phyloP scores from a whole-genome alignment of 2,113 vertebrate genomes.

The Corydoras sp. region DNA sequence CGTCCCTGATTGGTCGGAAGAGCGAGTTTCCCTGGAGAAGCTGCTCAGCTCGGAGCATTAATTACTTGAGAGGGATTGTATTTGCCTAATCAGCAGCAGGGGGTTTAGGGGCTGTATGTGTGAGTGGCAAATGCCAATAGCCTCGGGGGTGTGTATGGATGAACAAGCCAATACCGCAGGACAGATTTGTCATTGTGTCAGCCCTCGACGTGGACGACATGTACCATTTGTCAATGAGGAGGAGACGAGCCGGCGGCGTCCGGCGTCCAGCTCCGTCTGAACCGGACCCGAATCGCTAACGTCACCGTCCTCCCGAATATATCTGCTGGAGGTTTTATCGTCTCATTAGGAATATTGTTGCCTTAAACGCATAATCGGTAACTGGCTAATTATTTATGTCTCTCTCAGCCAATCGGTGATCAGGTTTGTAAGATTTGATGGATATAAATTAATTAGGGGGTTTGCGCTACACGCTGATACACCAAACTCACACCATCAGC shows the following conservation, averaged over 20 bases:
- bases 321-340: background rate
- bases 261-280: background rate
- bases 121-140: conserved; percentile 96
- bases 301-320: background rate
- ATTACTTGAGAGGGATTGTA: conserved; percentile 73
- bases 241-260: background rate
- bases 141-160: conserved; percentile 73
- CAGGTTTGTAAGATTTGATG: too few species aligned
- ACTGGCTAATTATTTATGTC: too few species aligned
- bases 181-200: conserved; percentile 90
- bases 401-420: too few species aligned
- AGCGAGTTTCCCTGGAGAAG: conserved; percentile 55
- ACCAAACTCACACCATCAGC: too few species aligned
- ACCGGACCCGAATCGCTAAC: too few species aligned
- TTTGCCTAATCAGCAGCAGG: conserved; percentile 85
- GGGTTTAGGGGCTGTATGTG: conserved; percentile 60
- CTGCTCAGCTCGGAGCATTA: conserved; percentile 74
- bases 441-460: too few species aligned
- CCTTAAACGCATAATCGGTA: too few species aligned
- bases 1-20: conserved; percentile 53
- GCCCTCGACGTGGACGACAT: conserved; percentile 61
- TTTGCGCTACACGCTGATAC: too few species aligned
- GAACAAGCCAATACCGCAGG: conserved; percentile 79
- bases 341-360: too few species aligned
- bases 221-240: conserved; percentile 70